Base-by-base conservation (phyloP, 2,113 vertebrate species). In the Sebastes schlegelii region DNA sequence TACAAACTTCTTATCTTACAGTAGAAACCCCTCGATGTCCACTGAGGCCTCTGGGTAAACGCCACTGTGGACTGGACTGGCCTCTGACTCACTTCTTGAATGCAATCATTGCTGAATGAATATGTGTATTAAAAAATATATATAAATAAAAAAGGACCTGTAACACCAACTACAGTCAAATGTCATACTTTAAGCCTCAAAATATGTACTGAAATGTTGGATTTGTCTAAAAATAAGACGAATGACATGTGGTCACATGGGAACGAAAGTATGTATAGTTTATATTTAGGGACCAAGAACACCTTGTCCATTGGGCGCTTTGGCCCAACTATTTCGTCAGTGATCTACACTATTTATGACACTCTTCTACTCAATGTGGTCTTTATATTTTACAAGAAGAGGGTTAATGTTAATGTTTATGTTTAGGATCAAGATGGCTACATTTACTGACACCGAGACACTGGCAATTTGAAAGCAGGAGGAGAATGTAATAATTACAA, bases 41-140 rank as follows among this genome's bases (percentile, higher is more conserved):
- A 76, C 69, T 34, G 66, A 67, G 78, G 72, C 79, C 70, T 80
- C 76, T 72, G 21, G 23, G 74, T 58, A 86, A 85, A 91, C 80
- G 86, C 46, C 17, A 62, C 75, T 54, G 66, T 46, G 54, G 70
- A 55, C 54, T 52, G 23, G 9, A 66, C 64, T 43, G 40, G 23
- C 43, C 19, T 57, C n/a, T 5, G 26, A 79, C 68, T 66, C 48
- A 54, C 52, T 75, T 64, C 40, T 61, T 82, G 17, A 82, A 79
- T 45, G 40, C 13, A 69, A 49, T 43, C 21, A 26, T 51, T 73
- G 8, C 57, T 26, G 6, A 57, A 17, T 8, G 14, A 78, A 76
- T 68, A 65, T n/a, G 6, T 10, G 11, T 9, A 16, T 8, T 8
- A 51, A 21, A 21, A 6, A 16, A 34, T 34, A 34, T 34, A 34